Evolutionary conservation across 1,140 invertebrate species (phyloP), one percentile per base, ranked within the genome.

Genomic region (Alviniconcha marisindica): DNA sequence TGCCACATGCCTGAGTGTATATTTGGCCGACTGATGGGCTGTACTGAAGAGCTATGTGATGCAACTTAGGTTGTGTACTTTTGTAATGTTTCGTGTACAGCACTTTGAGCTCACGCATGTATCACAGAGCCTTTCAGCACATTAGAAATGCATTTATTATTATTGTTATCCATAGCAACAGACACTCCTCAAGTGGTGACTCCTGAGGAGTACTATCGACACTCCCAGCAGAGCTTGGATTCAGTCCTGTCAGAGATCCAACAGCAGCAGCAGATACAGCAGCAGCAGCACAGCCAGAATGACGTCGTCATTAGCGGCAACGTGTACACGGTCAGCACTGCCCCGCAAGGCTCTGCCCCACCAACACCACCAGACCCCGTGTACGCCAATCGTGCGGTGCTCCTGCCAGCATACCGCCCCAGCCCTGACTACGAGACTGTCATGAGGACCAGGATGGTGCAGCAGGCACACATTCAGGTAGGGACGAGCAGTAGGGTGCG

Each of bases 371-470:
- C 82, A 12, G 87, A 89, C 36, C 87, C 86, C 38, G 79, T 84
- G 28, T 88, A 89, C 79, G 86, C 86, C 1, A 87, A 83, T 31
- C 82, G 89, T 40, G 94, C 95, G 86, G 96, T 96, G 12, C 94
- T 97, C 83, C 92, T 98, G 28, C 97, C 97, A 0, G 96, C 96
- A 0, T 99, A 99, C 92, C 95, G 97, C 51, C 96, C 96, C 36
- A 97, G 97, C 18, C 98, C 98, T 0, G 97, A 98, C 92, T 99
- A 99, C 91, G 97, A 98, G 90, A 97, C 97, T 0, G 97, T 98
- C 10, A 95, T 99, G 69, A 96, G 96, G 90, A 91, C 93, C 54
- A 87, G 93, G 89, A 82, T 91, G 85, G 69, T 92, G n/a, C 85
- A 87, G 38, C 77, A 88, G n/a, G 69, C 77, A 44, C 83, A 83